Base-by-base conservation (phyloP, 2,113 vertebrate genomes). In the Callorhinus ursinus region DNA sequence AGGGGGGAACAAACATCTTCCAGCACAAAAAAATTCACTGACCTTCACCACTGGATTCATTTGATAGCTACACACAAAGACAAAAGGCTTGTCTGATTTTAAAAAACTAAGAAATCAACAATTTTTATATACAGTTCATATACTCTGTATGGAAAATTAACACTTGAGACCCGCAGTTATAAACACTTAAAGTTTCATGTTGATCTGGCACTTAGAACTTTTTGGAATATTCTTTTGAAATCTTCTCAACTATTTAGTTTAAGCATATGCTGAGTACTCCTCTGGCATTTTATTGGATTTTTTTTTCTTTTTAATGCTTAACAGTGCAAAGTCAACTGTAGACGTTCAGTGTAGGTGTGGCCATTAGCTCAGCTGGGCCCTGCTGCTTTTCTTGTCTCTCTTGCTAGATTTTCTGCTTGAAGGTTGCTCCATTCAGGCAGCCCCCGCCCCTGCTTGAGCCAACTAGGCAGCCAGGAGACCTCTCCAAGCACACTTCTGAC, bases 261-360 rank as follows among this genome's bases (percentile, higher is more conserved):
- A 97, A 97, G 33, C 12, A 65, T 88, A 76, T 96, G 93, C 53
- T 94, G 81, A 72, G 87, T 79, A 95, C n/a, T 90, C 39, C 57
- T 71, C 71, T 76, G 79, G 67, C 31, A 77, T 69, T 59, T 87
- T n/a, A 51, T 67, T 83, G 61, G 4, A 63, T 53, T 22, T 65
- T 95, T 95, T 83, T 95, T 82, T 33, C 33, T 49, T 63, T 92
- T 97, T 93, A 65, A 90, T 93, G 26, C 88, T 95, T 80, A 74
- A 61, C 49, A 86, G 42, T 72, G 21, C 19, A 88, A 97, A 94
- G 71, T 86, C 77, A 95, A 65, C 46, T 77, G 19, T 49, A 79
- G 39, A 42, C 55, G 81, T 57, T 94, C 39, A n/a, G 4, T 21
- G 18, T 16, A 21, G 12, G 6, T 61, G 33, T 96, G 19, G 10